Evolutionary conservation across 2,113 vertebrate species (phyloP).

Genomic region (Hiodon alosoides): DNA sequence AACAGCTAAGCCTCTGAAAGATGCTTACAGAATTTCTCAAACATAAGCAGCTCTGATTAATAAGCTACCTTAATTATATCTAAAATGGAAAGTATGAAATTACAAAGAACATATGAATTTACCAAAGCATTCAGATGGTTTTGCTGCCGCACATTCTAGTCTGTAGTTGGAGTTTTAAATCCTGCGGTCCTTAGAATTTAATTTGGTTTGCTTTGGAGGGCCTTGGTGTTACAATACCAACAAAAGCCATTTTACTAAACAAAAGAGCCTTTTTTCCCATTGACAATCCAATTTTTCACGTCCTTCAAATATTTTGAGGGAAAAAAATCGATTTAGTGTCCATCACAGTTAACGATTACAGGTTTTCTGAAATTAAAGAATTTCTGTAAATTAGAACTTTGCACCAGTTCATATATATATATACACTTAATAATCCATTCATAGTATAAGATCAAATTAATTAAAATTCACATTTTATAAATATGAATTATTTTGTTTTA

Average conservation of each 20-base stretch:
- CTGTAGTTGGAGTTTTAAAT: background rate
- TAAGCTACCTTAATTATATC: background rate
- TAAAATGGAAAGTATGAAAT: background rate
- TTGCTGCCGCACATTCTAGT: background rate
- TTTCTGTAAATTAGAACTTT: background rate
- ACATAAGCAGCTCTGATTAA: background rate
- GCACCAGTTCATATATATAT: background rate
- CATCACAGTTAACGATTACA: background rate
- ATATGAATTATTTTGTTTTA: constrained; percentile 39
- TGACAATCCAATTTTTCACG: background rate
- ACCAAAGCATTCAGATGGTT: background rate
- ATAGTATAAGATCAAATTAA: background rate
- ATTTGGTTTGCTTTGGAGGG: background rate
- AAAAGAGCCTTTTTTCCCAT: background rate
- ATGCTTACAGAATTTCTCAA: background rate
- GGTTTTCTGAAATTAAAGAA: background rate
- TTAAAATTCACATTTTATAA: constrained; percentile 1
- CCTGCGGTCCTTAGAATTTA: background rate
- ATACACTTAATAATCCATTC: background rate
- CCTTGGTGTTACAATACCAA: background rate
- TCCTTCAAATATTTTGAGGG: background rate
- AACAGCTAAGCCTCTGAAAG: background rate
- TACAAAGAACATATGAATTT: background rate
- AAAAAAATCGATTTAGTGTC: background rate
- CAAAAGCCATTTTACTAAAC: background rate